Conservation (phyloP, 1,140 invertebrate species). For the Helicoverpa zea region DNA sequence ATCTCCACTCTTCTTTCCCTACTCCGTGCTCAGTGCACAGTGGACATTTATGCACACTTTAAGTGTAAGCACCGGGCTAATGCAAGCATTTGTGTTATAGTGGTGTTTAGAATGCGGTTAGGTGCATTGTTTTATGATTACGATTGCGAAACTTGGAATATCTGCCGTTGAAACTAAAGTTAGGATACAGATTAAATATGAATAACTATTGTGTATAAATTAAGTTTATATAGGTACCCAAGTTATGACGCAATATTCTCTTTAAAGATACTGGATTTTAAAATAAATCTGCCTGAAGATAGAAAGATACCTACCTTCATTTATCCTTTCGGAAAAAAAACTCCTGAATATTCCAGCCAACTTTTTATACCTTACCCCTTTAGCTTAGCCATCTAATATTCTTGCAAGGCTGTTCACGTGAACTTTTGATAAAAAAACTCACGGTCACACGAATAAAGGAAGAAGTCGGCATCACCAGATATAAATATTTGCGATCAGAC, state of each 20-base stretch:
- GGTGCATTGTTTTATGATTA: background rate
- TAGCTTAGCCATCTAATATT: background rate
- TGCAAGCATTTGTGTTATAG: background rate
- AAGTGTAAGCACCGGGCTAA: background rate
- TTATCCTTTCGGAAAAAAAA: too few species aligned
- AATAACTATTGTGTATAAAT: too few species aligned
- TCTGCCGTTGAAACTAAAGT: too few species aligned
- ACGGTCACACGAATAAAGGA: background rate
- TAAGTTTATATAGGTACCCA: too few species aligned
- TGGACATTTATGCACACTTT: background rate
- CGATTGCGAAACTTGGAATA: background rate
- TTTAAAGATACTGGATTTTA: too few species aligned
- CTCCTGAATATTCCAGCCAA: too few species aligned
- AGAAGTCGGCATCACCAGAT: background rate
- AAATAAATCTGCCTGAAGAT: too few species aligned
- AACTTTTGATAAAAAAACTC: background rate
- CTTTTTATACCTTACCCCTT: background rate
- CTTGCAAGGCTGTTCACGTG: background rate
- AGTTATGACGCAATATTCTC: too few species aligned
- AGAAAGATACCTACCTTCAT: too few species aligned
- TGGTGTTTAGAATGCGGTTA: background rate
- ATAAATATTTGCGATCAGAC: conserved; percentile 31
- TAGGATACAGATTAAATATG: too few species aligned
- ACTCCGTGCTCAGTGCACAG: background rate
- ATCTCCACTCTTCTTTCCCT: too few species aligned